Conservation (phyloP, 2,888 invertebrate species). For the Lithophane semibrunnea region DNA sequence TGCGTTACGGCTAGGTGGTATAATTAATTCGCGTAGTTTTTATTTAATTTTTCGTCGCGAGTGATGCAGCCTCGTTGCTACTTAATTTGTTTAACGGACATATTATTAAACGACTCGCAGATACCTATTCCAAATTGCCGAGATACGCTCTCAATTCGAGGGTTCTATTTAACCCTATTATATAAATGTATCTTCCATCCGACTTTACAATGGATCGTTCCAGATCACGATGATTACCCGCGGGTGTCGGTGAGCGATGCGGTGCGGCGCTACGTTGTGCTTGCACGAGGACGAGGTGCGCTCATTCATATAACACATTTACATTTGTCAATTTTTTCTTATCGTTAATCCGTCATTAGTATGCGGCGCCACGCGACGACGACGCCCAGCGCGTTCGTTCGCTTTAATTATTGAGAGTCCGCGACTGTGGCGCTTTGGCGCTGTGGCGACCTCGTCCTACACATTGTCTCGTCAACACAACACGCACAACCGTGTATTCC, state of each 20-base stretch:
- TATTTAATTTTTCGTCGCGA: conserved; percentile 60
- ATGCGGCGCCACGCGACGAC: conserved; percentile 66
- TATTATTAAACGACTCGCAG: conserved; percentile 34
- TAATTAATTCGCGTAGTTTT: conserved; percentile 17
- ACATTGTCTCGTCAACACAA: neutral
- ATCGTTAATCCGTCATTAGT: conserved; percentile 68
- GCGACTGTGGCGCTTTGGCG: conserved; percentile 22
- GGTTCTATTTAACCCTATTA: neutral
- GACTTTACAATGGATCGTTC: neutral
- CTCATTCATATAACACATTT: conserved; percentile 56
- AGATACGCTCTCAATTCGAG: neutral
- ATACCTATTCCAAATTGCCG: neutral
- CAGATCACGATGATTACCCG: neutral
- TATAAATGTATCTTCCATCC: neutral
- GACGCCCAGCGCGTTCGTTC: neutral
- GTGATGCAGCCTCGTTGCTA: conserved; percentile 13
- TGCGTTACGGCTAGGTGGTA: neutral
- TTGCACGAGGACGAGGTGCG: conserved; percentile 39
- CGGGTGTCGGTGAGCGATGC: neutral
- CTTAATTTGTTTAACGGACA: conserved; percentile 46
- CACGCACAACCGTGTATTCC: no score
- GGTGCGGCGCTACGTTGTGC: neutral
- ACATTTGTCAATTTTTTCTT: conserved; percentile 67
- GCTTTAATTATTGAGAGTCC: conserved; percentile 64
- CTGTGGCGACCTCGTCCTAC: neutral